These are phyloP conservation scores for Trachops cirrhosus DNA, from an alignment of 2,797 vertebrate genomes.

Conservation along the genomic window DNA sequence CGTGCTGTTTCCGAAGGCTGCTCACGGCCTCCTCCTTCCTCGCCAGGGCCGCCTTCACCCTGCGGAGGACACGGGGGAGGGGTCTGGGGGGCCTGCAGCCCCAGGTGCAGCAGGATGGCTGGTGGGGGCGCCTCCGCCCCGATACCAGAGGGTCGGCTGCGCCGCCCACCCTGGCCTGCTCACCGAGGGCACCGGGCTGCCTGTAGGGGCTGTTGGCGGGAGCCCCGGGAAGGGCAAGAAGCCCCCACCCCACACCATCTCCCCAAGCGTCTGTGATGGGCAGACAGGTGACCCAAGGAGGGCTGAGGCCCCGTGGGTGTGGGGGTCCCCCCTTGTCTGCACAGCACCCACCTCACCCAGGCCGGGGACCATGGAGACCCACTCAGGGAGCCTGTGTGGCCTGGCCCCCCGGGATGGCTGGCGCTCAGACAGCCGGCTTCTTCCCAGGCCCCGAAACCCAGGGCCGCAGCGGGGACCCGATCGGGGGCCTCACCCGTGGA, in stretches of 20 bases:
- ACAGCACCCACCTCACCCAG: accelerated
- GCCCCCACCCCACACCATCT: accelerated
- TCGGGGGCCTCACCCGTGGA: neutral
- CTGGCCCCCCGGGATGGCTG: neutral
- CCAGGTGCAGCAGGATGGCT: accelerated
- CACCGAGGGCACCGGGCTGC: accelerated
- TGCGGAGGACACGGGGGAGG: conserved; percentile 56
- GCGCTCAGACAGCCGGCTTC: neutral
- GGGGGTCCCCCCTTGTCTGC: neutral
- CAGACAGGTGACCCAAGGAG: accelerated
- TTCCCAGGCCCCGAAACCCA: neutral
- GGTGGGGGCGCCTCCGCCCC: neutral
- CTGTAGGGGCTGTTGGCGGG: neutral
- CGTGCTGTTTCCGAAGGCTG: conserved; percentile 89
- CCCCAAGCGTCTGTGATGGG: neutral
- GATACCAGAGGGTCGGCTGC: neutral
- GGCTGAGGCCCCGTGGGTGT: too few species aligned
- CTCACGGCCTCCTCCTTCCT: conserved; percentile 93
- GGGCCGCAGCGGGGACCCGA: neutral
- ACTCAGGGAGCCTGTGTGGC: neutral
- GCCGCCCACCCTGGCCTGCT: neutral
- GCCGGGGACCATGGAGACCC: neutral
- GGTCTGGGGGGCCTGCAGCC: neutral
- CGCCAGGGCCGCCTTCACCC: conserved; percentile 92
- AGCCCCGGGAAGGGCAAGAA: accelerated